Conservation (phyloP, 2,113 vertebrate species). For the Pangasianodon gigas region DNA sequence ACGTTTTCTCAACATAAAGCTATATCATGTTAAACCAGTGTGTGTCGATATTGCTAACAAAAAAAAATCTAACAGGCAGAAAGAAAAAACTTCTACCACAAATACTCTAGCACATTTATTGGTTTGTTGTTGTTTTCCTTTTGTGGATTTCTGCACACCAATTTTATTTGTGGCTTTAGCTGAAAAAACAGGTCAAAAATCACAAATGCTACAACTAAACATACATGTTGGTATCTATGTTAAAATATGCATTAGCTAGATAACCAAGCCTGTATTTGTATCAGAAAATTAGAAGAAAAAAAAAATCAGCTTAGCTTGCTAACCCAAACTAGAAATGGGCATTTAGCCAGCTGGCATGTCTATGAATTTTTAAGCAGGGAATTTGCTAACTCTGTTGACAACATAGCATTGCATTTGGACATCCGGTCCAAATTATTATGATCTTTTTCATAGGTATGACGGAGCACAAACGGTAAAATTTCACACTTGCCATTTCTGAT, state of each 20-base stretch:
- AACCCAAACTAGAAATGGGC: background rate
- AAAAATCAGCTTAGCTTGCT: background rate
- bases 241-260: background rate
- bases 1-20: background rate
- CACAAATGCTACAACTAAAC: background rate
- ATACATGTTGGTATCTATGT: background rate
- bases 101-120: background rate
- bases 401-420: background rate
- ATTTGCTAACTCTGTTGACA: background rate
- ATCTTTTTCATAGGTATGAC: background rate
- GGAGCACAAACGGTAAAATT: background rate
- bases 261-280: background rate
- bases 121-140: background rate
- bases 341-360: background rate
- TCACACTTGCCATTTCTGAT: background rate
- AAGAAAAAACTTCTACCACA: background rate
- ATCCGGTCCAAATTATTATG: background rate
- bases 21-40: background rate
- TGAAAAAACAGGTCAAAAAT: background rate
- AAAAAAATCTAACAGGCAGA: background rate
- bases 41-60: background rate
- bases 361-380: background rate
- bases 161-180: background rate
- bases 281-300: background rate
- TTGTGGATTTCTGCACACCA: background rate